Base-by-base conservation (phyloP, 2,113 vertebrate species). In the Anoplopoma fimbria region DNA sequence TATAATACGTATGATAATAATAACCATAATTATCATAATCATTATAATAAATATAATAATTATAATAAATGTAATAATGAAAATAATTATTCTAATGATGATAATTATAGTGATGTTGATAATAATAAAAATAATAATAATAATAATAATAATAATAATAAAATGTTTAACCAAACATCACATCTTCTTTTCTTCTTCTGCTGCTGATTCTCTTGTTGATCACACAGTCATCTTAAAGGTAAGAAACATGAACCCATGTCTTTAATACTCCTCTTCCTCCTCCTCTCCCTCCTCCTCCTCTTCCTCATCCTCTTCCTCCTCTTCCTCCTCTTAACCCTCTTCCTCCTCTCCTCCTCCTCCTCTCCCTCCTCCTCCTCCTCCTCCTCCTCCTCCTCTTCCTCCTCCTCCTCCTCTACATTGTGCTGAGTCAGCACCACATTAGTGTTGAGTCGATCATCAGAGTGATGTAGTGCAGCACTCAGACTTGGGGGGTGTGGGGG, bases 221-320 rank as follows among this genome's bases (percentile, higher is more conserved):
- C 42, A 4, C 53, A 13, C 74, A 81, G 87, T 9, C 2, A 3
- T 33, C 29, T 1, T 63, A 1, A 51, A 88, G 87, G 89, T 88
- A 87, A 87, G 89, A 61, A 25, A 36, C 70, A 13, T 9, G 14
- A 61, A 19, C 29, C 3, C n/a, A 27, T 49, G 47, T 49, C 47
- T 21, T 49, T 49, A 21, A 49, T 49, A 47, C 25, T 57, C 53
- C 4, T 57, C 53, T 29, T 29, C 55, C 27, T 58, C n/a, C n/a
- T 57, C 53, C 1, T 57, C 53, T 12, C 15, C 45, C 15, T 36
- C n/a, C n/a, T n/a, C n/a, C n/a, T n/a, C n/a, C n/a, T n/a, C 5
- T 7, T n/a, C 10, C 36, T 38, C 9, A 10, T 23, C 19, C 21
- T 9, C 1, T 21, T 8, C 5, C 0, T 21, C 5, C 5, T 23